Evolutionary conservation across 1,140 invertebrate species (phyloP), one percentile per base, ranked within the genome.

Genomic region (Drosophila grimshawi): DNA sequence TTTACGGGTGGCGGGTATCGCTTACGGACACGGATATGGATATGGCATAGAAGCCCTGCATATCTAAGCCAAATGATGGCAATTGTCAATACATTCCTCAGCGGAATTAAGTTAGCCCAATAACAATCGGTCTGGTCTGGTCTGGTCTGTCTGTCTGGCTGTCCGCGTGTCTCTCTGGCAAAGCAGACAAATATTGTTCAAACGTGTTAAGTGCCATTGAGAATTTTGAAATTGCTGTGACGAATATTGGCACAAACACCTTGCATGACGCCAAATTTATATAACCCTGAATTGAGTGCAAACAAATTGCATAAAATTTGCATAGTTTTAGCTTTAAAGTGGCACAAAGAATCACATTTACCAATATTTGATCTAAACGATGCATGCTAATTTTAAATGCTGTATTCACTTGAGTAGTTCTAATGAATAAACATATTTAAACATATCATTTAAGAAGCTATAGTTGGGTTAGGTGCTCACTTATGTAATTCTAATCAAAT

Each of bases 31-130:
- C 55, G 11, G 10, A 53, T 39, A 55, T 30, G 52, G 11, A 45
- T 39, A 48, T 39, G 39, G 11, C 27, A 19, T 19, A 61, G 5
- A 48, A 43, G 32, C n/a, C 11, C 33, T 35, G 6, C 37, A 53
- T 59, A 67, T 52, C 60, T 52, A 49, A 63, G 55, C 59, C 62
- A 81, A 81, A 86, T 86, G 63, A 79, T 76, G 83, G 76, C 83
- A 86, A 88, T 86, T 86, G 71, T 67, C 46, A 51, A 55, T 27
- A 32, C 19, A 32, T 46, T 53, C 53, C 48, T 64, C 59, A 41
- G 3, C 37, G 37, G 57, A 53, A 45, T 63, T 46, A 52, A 63
- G 59, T 61, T 69, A 48, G 66, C 41, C 62, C n/a, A 49, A 39
- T 45, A 51, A 51, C 65, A 57, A 5, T 11, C 53, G 27, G 35